Base-by-base conservation (phyloP, 1,140 invertebrate genomes). In the Cherax destructor region DNA sequence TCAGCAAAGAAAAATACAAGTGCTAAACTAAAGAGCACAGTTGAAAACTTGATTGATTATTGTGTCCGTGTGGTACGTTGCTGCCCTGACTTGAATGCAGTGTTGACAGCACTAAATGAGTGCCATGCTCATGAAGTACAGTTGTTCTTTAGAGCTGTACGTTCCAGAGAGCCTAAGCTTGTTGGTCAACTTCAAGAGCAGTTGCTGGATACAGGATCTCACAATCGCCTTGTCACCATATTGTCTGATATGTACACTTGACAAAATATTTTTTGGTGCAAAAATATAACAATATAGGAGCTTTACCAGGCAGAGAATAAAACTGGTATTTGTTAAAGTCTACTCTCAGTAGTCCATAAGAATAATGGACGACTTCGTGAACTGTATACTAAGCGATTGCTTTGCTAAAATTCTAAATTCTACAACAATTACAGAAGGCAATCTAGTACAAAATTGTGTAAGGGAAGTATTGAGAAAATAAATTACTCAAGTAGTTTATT, bases 241-340 rank as follows among this genome's bases (percentile, higher is more conserved):
- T n/a, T 91, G 30, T 85, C 89, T 11, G 89, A 91, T n/a, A 86
- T 91, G 89, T 91, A 91, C 61, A 69, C 89, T 61, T 91, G 89
- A 91, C 83, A 86, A 9, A 79, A 79, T 49, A 30, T 30, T 74
- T 69, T 18, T 16, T 16, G 56, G 56, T 59, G 30, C 30, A 41
- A 41, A 41, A 41, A 2, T 41, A 41, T 41, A 2, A 41, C 30
- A 41, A 41, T 41, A 41, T 41, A 41, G 30, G 30, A 41, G 30
- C 30, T 41, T 41, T 41, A 41, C 30, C 30, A 41, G 30, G 30
- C 30, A 41, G 30, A 41, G 30, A 41, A 41, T 41, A 41, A 41
- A 41, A 41, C 30, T 41, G 30, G 30, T 41, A 41, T 41, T 41
- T 41, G 30, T 41, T 41, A 41, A n/a, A n/a, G 30, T 41, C 30